Base-by-base conservation (phyloP, 2,113 vertebrate species). In the Malurus elegans region DNA sequence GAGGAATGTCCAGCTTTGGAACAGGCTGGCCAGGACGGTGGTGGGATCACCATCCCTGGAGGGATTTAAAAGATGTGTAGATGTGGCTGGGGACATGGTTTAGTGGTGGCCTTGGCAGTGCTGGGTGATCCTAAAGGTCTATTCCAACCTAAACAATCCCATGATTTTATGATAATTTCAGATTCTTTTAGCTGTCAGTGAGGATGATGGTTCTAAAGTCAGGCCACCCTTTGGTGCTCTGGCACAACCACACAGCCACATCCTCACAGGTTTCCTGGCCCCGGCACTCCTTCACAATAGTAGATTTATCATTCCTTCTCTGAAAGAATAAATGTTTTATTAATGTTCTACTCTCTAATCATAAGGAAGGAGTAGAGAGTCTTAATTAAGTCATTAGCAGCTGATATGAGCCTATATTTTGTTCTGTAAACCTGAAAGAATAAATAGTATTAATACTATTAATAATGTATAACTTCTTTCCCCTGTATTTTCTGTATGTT, bases 391-490 rank as follows among this genome's bases (percentile, higher is more conserved):
- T 64, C 58, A 92, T 83, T 90, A 90, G 65, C 1, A 0, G 38
- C 45, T 90, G 57, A 60, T 82, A 69, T 1, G 3, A 85, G 56
- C 70, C 72, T 79, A 0, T 73, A 65, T 88, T 87, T 90, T 70
- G 45, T 86, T 86, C 88, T 61, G 67, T 70, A 95, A 93, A 88
- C 18, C 45, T 88, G 66, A 85, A 91, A 74, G 32, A 88, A 82
- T 32, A 81, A 79, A 73, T n/a, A 92, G 40, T 17, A 69, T 72
- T 73, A 95, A 76, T 44, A 62, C 31, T 26, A 60, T 71, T 88
- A 83, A 66, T 78, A 86, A 80, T 14, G 0, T 54, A 6, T 67
- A 38, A 65, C 19, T 7, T 40, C 26, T 54, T 81, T 29, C 3
- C 9, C 20, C 18, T 1, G 0, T 40, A 48, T 88, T 57, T 86